Evolutionary conservation across 2,113 vertebrate species (phyloP), one percentile per base, ranked within the genome.

Genomic region (Hippocampus comes): DNA sequence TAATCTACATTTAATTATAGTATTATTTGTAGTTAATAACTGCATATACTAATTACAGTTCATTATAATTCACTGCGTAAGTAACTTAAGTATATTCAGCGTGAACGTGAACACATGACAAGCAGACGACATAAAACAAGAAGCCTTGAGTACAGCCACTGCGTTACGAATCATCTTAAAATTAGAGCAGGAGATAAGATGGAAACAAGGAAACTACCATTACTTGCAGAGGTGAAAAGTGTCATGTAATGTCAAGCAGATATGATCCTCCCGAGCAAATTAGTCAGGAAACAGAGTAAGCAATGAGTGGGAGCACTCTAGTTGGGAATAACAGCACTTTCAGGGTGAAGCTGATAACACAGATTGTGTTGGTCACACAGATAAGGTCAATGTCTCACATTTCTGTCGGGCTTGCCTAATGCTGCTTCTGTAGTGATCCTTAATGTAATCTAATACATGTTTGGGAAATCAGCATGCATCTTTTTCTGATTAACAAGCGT

Each of bases 271-370:
- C 72, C 78, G 74, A 75, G 73, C 81, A 85, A 84, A 85, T 86
- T 86, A 88, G 73, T 81, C 73, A 70, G 67, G 72, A 87, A 87
- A 82, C 74, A 74, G 75, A 78, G 75, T 59, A 63, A 68, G 79
- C 67, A 67, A 80, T 60, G 72, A 83, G 80, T 79, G 72, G 77
- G 75, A 78, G 78, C 72, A 72, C 71, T 79, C 75, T 61, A 82
- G 77, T 81, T 81, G 76, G 80, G 78, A 84, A 84, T 78, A 82
- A 84, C 72, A 84, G 82, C 75, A 83, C 79, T 79, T 87, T 80
- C 71, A 64, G 78, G 73, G 78, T 75, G 75, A 78, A 74, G 77
- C 75, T 61, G 70, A 57, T 71, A 86, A 80, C 77, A 81, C 77
- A 79, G 77, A 84, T 79, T 81, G 79, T 79, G 75, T 74, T 82